These are phyloP conservation scores for Zaprionus taronus DNA, from an alignment of 1,140 invertebrate genomes.

Conservation along the genomic window DNA sequence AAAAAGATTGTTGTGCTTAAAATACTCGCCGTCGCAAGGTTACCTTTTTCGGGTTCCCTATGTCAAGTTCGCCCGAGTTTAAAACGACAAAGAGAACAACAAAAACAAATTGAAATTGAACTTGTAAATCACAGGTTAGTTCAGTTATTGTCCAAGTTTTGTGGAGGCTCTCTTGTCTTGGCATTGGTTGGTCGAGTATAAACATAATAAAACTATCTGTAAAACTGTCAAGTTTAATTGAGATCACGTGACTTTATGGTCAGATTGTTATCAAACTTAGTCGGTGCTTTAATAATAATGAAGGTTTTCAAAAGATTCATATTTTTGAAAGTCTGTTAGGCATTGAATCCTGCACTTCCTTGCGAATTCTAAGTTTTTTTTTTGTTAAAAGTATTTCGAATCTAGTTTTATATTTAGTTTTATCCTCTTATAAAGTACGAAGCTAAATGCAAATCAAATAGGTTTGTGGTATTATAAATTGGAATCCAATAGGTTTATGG, in stretches of 20 bases:
- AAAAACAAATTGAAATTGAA: slow-evolving; percentile 22
- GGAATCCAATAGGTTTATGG: not conserved
- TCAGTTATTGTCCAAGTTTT: slow-evolving; percentile 17
- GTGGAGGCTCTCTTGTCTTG: slow-evolving; percentile 22
- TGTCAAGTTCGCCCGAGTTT: slow-evolving; percentile 31
- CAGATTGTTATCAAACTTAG: slow-evolving; percentile 29
- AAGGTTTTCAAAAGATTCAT: slow-evolving; percentile 7
- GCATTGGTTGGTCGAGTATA: slow-evolving; percentile 22
- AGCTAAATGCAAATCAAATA: slow-evolving; percentile 19
- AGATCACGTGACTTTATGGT: slow-evolving; percentile 27
- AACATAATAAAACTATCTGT: slow-evolving; percentile 26
- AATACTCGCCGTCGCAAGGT: slow-evolving; percentile 7
- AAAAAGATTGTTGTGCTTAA: not conserved
- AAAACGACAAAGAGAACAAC: not conserved
- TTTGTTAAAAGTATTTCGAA: not conserved
- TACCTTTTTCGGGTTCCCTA: not conserved
- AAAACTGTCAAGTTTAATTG: slow-evolving; percentile 39
- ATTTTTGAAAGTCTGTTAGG: not conserved
- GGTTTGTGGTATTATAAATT: not conserved
- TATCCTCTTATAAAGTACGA: not conserved
- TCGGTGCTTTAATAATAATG: not conserved
- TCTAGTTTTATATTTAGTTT: not conserved
- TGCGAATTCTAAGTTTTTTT: not conserved
- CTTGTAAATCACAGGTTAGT: slow-evolving; percentile 15
- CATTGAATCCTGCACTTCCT: not conserved